These are phyloP conservation scores for Stictocephala bisonia DNA, from an alignment of 2,888 invertebrate genomes.

Conservation along the genomic window DNA sequence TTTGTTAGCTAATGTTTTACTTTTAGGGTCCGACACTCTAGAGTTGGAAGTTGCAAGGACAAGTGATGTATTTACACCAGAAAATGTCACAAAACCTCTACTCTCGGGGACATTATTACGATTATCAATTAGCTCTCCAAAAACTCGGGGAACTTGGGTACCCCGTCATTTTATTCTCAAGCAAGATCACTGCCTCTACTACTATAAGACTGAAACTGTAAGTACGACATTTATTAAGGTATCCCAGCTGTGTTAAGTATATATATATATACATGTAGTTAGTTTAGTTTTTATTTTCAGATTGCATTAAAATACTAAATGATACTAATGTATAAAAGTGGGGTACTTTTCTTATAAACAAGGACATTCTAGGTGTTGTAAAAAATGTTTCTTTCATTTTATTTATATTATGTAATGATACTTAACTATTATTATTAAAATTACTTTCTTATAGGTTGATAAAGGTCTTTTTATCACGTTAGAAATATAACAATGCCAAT, in stretches of 20 bases:
- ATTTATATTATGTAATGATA: no score
- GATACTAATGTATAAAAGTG: background rate
- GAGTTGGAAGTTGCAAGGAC: conserved; percentile 91
- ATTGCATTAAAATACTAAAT: conserved; percentile 6
- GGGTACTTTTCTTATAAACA: no score
- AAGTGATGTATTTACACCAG: conserved; percentile 77
- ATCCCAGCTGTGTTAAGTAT: no score
- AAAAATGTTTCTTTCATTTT: no score
- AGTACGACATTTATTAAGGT: conserved; percentile 63
- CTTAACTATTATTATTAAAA: no score
- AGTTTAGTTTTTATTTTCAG: background rate
- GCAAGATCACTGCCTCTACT: conserved; percentile 93
- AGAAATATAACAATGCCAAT: no score
- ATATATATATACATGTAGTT: no score
- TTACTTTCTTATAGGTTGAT: no score
- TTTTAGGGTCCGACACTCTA: conserved; percentile 75
- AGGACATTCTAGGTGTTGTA: no score
- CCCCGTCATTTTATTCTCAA: conserved; percentile 92
- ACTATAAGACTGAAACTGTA: conserved; percentile 92
- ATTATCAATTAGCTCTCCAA: conserved; percentile 57
- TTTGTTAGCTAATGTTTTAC: no score
- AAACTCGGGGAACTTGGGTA: conserved; percentile 72
- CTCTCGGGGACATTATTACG: conserved; percentile 62
- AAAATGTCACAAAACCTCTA: conserved; percentile 63
- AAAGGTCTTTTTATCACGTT: no score